phyloP scores from a whole-genome alignment of 2,797 vertebrate species.

The Hipposideros larvatus region DNA sequence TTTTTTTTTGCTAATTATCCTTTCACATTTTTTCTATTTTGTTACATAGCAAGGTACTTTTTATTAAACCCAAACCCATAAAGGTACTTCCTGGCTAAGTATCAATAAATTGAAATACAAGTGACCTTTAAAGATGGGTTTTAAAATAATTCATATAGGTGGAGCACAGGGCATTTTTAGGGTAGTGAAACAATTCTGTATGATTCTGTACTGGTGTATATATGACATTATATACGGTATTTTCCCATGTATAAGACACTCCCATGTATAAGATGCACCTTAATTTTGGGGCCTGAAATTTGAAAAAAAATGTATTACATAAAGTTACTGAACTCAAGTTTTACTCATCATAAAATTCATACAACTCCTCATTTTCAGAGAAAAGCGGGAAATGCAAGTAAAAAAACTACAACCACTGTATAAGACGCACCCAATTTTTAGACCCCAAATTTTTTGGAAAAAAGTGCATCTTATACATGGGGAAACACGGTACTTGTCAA shows the following conservation, averaged over 20 bases:
- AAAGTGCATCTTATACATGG: too few species aligned
- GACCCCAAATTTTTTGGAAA: too few species aligned
- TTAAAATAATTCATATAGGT: neutral
- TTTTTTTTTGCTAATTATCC: neutral
- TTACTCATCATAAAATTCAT: too few species aligned
- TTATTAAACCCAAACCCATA: neutral
- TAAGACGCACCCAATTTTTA: too few species aligned
- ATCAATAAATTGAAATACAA: neutral
- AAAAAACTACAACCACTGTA: too few species aligned
- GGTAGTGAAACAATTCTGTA: neutral
- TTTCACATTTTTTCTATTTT: neutral
- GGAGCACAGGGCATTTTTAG: neutral
- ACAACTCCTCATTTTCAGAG: too few species aligned
- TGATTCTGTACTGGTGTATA: neutral
- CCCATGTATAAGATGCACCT: too few species aligned
- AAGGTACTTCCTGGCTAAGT: neutral
- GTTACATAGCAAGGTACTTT: neutral
- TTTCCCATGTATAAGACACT: too few species aligned
- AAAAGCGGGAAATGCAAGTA: too few species aligned
- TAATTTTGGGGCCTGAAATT: too few species aligned
- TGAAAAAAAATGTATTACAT: too few species aligned
- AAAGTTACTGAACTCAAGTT: too few species aligned
- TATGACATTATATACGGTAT: neutral
- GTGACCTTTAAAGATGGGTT: neutral
- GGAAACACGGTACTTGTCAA: neutral